Conservation (phyloP, 2,797 vertebrate species). For the Glossophaga mutica region DNA sequence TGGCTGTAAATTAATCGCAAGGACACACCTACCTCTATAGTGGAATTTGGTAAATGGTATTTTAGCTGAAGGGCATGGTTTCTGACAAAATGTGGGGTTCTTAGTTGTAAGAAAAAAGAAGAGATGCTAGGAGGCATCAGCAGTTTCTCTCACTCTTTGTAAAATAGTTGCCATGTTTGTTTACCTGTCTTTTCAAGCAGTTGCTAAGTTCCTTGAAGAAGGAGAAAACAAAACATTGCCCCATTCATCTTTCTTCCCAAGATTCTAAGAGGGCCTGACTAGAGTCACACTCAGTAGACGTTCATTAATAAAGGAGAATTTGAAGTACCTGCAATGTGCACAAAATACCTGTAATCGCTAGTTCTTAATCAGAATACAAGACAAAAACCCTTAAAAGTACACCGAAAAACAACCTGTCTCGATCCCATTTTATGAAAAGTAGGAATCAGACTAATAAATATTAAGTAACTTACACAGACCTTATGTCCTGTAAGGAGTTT, state of each 20-base stretch:
- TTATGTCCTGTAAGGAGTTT: not conserved
- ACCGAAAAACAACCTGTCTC: not conserved
- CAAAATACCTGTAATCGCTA: not conserved
- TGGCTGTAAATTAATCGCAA: not conserved
- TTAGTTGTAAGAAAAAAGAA: not conserved
- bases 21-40: not conserved
- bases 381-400: not conserved
- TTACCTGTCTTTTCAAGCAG: not conserved
- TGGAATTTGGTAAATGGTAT: not conserved
- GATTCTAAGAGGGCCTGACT: not conserved
- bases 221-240: not conserved
- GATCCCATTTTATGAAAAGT: not conserved
- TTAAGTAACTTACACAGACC: not conserved
- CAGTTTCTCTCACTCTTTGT: not conserved
- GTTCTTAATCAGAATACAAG: not conserved
- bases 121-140: not conserved
- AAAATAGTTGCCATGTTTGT: not conserved
- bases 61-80: constrained; percentile 3
- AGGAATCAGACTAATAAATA: not conserved
- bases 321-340: not conserved
- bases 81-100: not conserved
- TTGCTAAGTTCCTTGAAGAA: not conserved
- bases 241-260: not conserved
- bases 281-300: not conserved
- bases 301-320: not conserved